phyloP scores from a whole-genome alignment of 2,113 vertebrate genomes.

The Centropus unirufus region DNA sequence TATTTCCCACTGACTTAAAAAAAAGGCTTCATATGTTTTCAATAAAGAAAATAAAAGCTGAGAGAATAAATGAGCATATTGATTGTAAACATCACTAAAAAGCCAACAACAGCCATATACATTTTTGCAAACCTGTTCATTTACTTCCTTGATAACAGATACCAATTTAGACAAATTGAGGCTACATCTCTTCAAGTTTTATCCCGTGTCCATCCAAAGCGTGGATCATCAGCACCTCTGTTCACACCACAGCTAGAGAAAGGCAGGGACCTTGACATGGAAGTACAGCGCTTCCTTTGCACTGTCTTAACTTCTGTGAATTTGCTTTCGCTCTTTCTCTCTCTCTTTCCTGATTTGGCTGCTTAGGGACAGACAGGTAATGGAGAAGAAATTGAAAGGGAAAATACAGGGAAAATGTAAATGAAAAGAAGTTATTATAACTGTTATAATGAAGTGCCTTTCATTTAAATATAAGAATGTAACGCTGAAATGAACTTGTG shows the following conservation, averaged over 20 bases:
- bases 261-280: neutral
- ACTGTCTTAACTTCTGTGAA: slow-evolving; percentile 71
- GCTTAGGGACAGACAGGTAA: slow-evolving; percentile 93
- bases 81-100: neutral
- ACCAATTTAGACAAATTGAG: neutral
- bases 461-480: slow-evolving; percentile 99
- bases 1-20: neutral
- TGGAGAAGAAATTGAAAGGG: slow-evolving; percentile 95
- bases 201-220: neutral
- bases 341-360: slow-evolving; percentile 83
- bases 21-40: neutral
- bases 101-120: neutral
- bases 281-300: slow-evolving; percentile 40
- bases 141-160: neutral
- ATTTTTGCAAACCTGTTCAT: neutral
- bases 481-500: slow-evolving; percentile 96
- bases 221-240: neutral
- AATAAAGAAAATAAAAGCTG: neutral
- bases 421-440: slow-evolving; percentile 99
- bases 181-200: neutral
- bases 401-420: slow-evolving; percentile 97
- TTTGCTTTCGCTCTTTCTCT: slow-evolving; percentile 57
- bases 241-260: neutral
- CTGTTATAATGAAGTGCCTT: slow-evolving; percentile 99
- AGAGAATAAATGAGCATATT: neutral